These are phyloP conservation scores for Latheticus oryzae DNA, from an alignment of 2,888 invertebrate species.

Conservation along the genomic window DNA sequence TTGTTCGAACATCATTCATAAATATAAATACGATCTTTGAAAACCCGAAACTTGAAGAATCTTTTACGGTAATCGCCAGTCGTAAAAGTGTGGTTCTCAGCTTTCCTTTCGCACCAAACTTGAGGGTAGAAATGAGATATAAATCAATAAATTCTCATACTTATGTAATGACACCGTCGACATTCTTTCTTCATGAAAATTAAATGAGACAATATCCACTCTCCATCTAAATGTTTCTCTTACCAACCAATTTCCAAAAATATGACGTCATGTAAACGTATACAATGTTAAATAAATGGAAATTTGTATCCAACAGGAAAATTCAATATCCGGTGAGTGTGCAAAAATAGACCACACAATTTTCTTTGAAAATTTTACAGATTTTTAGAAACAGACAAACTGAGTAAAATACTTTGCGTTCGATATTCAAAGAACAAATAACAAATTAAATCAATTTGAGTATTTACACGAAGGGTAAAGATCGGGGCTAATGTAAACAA, in stretches of 20 bases:
- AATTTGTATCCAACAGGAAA: constrained; percentile 30
- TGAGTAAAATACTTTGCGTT: too few species aligned
- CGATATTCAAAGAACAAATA: constrained; percentile 27
- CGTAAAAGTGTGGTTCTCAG: constrained; percentile 11
- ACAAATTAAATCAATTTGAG: constrained; percentile 31
- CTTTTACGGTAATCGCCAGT: constrained; percentile 23
- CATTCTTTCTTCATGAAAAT: constrained; percentile 26
- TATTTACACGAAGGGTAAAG: constrained; percentile 19
- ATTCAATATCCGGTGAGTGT: constrained; percentile 33
- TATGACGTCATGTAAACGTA: constrained; percentile 25
- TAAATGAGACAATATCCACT: constrained; percentile 32
- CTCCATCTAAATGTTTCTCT: constrained; percentile 9
- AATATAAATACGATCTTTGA: constrained; percentile 21
- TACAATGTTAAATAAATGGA: constrained; percentile 27
- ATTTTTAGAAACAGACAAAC: too few species aligned
- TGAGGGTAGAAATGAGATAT: constrained; percentile 13
- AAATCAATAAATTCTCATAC: constrained; percentile 28
- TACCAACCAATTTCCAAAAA: constrained; percentile 16
- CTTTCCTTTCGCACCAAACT: constrained; percentile 5
- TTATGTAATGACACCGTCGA: constrained; percentile 13
- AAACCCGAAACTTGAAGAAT: constrained; percentile 18
- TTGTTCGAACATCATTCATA: constrained; percentile 10
- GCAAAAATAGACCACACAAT: constrained; percentile 23
- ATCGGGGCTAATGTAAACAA: constrained; percentile 30
- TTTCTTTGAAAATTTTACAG: constrained; percentile 26